A percentile compares a stretch with the other conserved stretches of the same genome.
These are phyloP conservation scores for Hypanus sabinus DNA, from an alignment of 2,113 vertebrate genomes.

Conservation along the genomic window DNA sequence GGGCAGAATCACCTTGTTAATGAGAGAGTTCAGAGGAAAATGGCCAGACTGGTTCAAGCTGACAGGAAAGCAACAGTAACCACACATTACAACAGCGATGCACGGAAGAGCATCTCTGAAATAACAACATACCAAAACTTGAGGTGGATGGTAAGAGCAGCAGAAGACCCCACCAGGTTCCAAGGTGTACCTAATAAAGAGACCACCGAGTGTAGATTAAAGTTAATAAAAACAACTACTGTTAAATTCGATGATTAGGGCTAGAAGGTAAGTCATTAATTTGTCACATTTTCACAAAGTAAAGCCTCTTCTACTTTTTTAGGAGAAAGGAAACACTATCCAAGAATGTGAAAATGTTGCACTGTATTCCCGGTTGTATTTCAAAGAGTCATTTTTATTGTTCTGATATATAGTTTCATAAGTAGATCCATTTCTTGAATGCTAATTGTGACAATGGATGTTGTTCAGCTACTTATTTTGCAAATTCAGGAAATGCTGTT, in stretches of 20 bases:
- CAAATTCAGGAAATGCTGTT: slow-evolving; percentile 65
- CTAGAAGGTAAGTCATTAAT: not conserved
- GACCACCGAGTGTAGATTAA: not conserved
- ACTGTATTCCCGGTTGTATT: not conserved
- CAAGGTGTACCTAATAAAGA: too few species aligned
- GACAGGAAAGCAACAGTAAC: too few species aligned
- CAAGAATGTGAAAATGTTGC: not conserved
- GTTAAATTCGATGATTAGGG: not conserved
- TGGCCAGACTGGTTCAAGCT: too few species aligned
- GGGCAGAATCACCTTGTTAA: too few species aligned
- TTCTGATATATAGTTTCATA: not conserved
- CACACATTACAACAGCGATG: too few species aligned
- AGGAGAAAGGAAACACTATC: not conserved
- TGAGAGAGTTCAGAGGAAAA: too few species aligned
- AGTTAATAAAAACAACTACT: not conserved
- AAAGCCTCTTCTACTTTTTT: not conserved
- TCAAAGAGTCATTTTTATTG: not conserved
- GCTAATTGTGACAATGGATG: not conserved
- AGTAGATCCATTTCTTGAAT: not conserved
- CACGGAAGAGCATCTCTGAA: too few species aligned
- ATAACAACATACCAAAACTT: too few species aligned
- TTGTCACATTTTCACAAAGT: not conserved
- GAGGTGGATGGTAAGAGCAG: too few species aligned
- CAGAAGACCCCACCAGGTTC: too few species aligned
- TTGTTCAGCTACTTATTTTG: not conserved